Evolutionary conservation across 1,140 invertebrate genomes (phyloP).

Genomic region (Diprion similis): DNA sequence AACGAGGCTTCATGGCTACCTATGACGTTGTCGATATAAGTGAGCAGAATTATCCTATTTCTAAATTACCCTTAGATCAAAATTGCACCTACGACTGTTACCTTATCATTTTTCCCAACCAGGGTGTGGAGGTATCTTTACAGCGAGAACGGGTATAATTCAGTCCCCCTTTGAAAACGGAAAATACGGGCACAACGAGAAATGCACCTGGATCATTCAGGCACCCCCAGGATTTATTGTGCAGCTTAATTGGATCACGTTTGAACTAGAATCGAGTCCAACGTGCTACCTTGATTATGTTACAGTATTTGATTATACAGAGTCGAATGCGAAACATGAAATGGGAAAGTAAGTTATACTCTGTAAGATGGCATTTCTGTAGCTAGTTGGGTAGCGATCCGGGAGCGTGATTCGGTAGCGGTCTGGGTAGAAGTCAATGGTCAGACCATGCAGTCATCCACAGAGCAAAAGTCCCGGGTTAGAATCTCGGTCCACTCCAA

Average conservation of each 20-base stretch:
- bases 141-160: slow-evolving; percentile 63
- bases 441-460: too few species aligned
- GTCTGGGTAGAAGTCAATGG: too few species aligned
- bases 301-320: slow-evolving; percentile 72
- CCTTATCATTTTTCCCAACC: slow-evolving; percentile 30
- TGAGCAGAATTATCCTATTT: slow-evolving; percentile 44
- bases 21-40: slow-evolving; percentile 72
- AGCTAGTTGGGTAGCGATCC: too few species aligned
- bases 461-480: too few species aligned
- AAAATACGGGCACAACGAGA: slow-evolving; percentile 67
- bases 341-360: slow-evolving; percentile 60
- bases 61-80: slow-evolving; percentile 6
- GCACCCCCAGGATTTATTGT: slow-evolving; percentile 75
- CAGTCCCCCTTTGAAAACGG: slow-evolving; percentile 60
- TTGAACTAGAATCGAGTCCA: slow-evolving; percentile 70
- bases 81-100: too few species aligned
- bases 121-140: slow-evolving; percentile 78
- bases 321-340: slow-evolving; percentile 38
- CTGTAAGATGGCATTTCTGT: too few species aligned
- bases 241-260: slow-evolving; percentile 76
- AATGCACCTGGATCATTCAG: slow-evolving; percentile 83
- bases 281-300: slow-evolving; percentile 79
- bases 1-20: slow-evolving; percentile 75
- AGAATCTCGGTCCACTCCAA: too few species aligned
- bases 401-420: too few species aligned